Conservation (phyloP, 2,797 vertebrate genomes). For the Trematomus bernacchii region DNA sequence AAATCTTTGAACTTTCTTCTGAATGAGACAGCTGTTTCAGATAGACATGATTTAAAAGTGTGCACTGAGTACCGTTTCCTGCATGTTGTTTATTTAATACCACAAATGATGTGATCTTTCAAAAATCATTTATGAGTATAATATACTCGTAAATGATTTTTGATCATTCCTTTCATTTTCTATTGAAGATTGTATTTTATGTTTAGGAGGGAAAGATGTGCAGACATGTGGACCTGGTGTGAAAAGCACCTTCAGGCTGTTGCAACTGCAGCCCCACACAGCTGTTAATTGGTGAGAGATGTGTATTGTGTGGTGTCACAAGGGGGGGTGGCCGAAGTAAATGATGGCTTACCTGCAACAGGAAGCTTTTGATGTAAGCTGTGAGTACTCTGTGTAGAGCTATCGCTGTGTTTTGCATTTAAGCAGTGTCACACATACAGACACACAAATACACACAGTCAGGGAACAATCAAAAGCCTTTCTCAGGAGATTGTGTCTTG, state of each 20-base stretch:
- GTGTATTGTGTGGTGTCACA: conserved; percentile 62
- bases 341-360: conserved; percentile 62
- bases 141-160: background rate
- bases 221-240: conserved; percentile 32
- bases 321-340: conserved; percentile 11
- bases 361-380: conserved; percentile 69
- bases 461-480: conserved; percentile 37
- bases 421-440: conserved; percentile 28
- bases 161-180: background rate
- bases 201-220: conserved; percentile 11
- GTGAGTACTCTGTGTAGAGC: conserved; percentile 37
- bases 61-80: background rate
- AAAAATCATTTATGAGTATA: background rate
- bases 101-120: background rate
- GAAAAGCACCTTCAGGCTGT: conserved; percentile 30
- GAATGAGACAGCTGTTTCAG: background rate
- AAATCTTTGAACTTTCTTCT: background rate
- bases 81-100: background rate
- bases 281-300: conserved; percentile 55
- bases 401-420: conserved; percentile 59
- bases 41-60: background rate
- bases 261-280: conserved; percentile 16
- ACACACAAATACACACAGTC: conserved; percentile 37
- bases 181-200: background rate
- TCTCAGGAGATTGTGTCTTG: conserved; percentile 35